A percentile compares a stretch with the other conserved stretches of the same genome.
Conservation (phyloP, 2,113 vertebrate species). For the Mustelus asterias region DNA sequence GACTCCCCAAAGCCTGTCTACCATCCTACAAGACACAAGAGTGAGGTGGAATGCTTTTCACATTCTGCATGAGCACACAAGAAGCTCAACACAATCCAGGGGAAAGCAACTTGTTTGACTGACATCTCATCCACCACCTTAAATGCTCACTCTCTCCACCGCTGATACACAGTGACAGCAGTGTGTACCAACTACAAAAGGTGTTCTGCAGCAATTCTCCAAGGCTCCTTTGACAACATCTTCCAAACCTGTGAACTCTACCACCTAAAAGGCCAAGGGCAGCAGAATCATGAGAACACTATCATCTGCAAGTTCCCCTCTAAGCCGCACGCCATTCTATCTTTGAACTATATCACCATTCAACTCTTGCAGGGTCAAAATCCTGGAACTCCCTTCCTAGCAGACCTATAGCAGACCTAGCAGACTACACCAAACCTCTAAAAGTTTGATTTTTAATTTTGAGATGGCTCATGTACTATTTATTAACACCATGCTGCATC, state of each 20-base stretch:
- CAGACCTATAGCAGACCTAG: no score
- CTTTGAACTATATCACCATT: background rate
- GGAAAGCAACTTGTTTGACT: background rate
- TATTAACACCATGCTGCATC: background rate
- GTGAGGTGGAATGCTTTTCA: background rate
- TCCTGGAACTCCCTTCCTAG: background rate
- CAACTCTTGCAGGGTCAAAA: background rate
- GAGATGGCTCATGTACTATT: background rate
- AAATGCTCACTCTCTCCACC: background rate
- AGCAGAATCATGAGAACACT: background rate
- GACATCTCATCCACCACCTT: background rate
- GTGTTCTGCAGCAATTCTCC: background rate
- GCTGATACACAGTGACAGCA: background rate
- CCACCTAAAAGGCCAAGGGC: background rate
- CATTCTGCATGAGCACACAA: background rate
- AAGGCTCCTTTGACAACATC: background rate
- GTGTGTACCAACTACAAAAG: background rate
- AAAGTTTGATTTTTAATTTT: background rate
- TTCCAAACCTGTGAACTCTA: background rate
- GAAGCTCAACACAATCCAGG: background rate
- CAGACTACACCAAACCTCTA: background rate
- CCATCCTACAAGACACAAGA: background rate
- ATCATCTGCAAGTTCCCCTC: background rate
- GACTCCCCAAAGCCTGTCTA: no score
- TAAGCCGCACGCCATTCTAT: background rate